Evolutionary conservation across 2,113 vertebrate genomes (phyloP).

Genomic region (Bos taurus): ARS-UCD2.0 NC_037349.1:37929001-37929500

Average conservation of each 20-base stretch:
- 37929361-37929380: not conserved
- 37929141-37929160: not conserved
- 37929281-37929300: too few relatives aligned
- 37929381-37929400: not conserved
- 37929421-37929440: not conserved
- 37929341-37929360: not conserved
- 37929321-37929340: not conserved
- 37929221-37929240: not conserved
- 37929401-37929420: not conserved
- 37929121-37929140: not conserved
- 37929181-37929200: not conserved
- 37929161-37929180: too few relatives aligned
- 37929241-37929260: not conserved
- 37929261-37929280: accelerated
- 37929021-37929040: too few relatives aligned
- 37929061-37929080: too few relatives aligned
- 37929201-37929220: not conserved
- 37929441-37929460: not conserved
- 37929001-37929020: too few relatives aligned
- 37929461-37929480: not conserved
- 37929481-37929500: not conserved
- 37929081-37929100: too few relatives aligned
- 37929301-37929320: accelerated
- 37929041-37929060: too few relatives aligned
- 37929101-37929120: not conserved